Evolutionary conservation across 2,888 invertebrate species (phyloP), one percentile per base, ranked within the genome.

Genomic region (Conus canariensis): DNA sequence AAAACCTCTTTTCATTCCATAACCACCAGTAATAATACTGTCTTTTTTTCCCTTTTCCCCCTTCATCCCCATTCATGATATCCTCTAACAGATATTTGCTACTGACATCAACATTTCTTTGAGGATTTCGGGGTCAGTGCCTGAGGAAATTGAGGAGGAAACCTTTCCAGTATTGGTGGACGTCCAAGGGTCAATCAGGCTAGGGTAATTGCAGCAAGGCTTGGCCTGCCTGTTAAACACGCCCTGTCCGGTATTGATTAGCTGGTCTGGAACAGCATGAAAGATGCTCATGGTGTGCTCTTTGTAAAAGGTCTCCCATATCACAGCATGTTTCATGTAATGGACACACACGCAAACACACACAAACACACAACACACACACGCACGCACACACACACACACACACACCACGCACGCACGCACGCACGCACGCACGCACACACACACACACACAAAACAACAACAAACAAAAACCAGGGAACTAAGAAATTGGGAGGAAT

Each of bases 201-300:
- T 59, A 74, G 45, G 60, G 60, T 30, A 88, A 58, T 82, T 59
- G 82, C 74, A 60, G 88, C 60, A 83, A 22, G 58, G 82, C 60
- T 82, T 59, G 58, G 56, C 77, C 45, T 88, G 70, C 16, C 30
- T 59, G 77, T 88, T 58, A 25, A 59, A 88, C 25, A 60, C 58
- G 74, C 6, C 45, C 56, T 88, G 64, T 3, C 56, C 22, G 1
- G 56, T 70, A 77, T 30, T n/a, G n/a, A 85, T 58, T 64, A n/a
- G 22, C 56, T 56, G 22, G 6, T 64, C 70, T 22, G 22, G 19
- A 70, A 8, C 70, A 70, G 70, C 22, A 0, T 22, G 70, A 70
- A 16, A 70, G 22, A 7, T 22, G 8, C 22, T 22, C 70, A 22
- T 19, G 7, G 8, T 70, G 16, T 70, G 22, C 70, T 64, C 60